A percentile compares a stretch with the other conserved stretches of the same genome.
These are phyloP conservation scores for zebrafish (Danio rerio) DNA, from an alignment of 2,113 vertebrate species.

Conservation along the genomic window DNA sequence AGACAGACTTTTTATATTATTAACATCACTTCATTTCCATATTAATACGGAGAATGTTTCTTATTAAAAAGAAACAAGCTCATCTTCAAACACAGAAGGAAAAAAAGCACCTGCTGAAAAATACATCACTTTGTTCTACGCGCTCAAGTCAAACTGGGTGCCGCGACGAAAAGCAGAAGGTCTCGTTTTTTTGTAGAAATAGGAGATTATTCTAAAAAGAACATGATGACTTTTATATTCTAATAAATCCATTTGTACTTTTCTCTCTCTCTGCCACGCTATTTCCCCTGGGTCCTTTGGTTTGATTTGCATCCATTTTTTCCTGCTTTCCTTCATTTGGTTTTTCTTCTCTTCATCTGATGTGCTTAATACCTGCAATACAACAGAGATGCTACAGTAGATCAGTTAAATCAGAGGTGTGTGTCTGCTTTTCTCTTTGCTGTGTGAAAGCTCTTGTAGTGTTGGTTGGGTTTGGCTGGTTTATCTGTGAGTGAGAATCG, in stretches of 20 bases:
- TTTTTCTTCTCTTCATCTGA: slow-evolving; percentile 14
- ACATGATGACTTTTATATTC: slow-evolving; percentile 46
- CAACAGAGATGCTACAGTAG: slow-evolving; percentile 13
- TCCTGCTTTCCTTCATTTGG: neutral
- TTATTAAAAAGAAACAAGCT: slow-evolving; percentile 45
- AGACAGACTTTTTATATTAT: slow-evolving; percentile 42
- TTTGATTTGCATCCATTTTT: slow-evolving; percentile 29
- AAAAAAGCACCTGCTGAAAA: slow-evolving; percentile 39
- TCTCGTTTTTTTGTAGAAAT: slow-evolving; percentile 41
- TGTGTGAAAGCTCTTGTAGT: neutral
- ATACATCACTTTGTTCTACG: slow-evolving; percentile 35
- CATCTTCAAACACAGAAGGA: slow-evolving; percentile 32
- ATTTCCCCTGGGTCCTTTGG: slow-evolving; percentile 17
- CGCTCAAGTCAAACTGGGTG: slow-evolving; percentile 23
- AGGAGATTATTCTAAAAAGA: slow-evolving; percentile 48
- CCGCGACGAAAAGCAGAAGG: slow-evolving; percentile 15
- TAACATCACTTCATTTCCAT: slow-evolving; percentile 57
- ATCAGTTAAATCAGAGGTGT: neutral
- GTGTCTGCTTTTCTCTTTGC: neutral
- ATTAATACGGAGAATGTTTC: slow-evolving; percentile 39
- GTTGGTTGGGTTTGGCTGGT: neutral
- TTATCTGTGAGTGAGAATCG: neutral
- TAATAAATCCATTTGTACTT: slow-evolving; percentile 45
- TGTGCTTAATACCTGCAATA: neutral
- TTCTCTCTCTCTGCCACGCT: neutral